Percentiles rank a stretch among this genome's conserved stretches.
Conservation (phyloP, 2,888 invertebrate species). For the Selenia dentaria region DNA sequence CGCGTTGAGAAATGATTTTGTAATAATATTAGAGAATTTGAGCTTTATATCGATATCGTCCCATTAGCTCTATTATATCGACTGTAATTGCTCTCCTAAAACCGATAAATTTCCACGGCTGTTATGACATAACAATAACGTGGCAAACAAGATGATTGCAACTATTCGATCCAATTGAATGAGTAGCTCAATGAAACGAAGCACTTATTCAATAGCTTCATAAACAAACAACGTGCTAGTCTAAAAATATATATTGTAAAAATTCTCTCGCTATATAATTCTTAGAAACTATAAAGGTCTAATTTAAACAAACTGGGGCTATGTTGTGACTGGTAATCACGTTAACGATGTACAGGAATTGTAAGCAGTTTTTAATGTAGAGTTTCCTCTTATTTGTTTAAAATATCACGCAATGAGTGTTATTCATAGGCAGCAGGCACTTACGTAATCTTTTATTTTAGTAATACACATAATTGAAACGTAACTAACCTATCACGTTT, state of each 20-base stretch:
- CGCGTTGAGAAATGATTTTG: too few species aligned
- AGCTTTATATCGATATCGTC: too few species aligned
- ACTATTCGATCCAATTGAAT: conserved; percentile 28
- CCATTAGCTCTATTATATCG: background rate
- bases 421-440: too few species aligned
- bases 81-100: background rate
- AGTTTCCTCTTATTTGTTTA: too few species aligned
- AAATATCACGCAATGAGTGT: too few species aligned
- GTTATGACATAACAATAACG: background rate
- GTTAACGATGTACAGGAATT: background rate
- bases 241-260: conserved; percentile 21
- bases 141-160: conserved; percentile 7
- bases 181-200: conserved; percentile 22
- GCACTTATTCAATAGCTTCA: conserved; percentile 20
- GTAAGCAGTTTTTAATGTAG: background rate
- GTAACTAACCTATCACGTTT: too few species aligned
- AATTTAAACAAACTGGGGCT: conserved; percentile 23
- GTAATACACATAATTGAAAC: too few species aligned
- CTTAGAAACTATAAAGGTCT: conserved; percentile 24
- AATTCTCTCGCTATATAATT: conserved; percentile 19
- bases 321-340: conserved; percentile 23
- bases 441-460: too few species aligned
- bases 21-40: too few species aligned
- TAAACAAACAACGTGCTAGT: conserved; percentile 17
- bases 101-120: background rate